Evolutionary conservation across 2,797 vertebrate species (phyloP), one percentile per base, ranked within the genome.

Genomic region (Hyperoplus lanceolatus): DNA sequence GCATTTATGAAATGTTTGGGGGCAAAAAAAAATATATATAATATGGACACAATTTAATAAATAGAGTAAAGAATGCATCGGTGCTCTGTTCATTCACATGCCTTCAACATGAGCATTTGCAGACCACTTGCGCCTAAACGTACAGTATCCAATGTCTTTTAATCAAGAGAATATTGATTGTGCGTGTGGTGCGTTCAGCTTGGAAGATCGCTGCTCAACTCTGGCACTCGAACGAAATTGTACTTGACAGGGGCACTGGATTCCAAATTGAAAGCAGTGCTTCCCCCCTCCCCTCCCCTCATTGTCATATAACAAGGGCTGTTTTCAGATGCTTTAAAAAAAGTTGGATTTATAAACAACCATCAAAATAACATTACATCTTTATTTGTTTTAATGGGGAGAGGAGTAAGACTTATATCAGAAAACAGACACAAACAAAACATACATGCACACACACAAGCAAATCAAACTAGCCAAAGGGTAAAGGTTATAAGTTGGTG

Each of bases 111-210:
- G 16, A 49, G 78, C 68, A 54, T 69, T 69, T 45, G 7, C 2
- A 49, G 18, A 41, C n/a, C 58, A 45, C 21, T 53, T 50, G 16
- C 68, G 58, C 16, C 63, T 29, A 75, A 60, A 73, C 42, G 38
- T 55, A 48, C 16, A 62, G 16, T 50, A 39, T 29, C 42, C 60
- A 70, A 61, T n/a, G 39, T 59, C 43, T 62, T 18, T 75, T 74
- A 55, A 60, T 85, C 36, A 69, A 58, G 18, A 75, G 8, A 60
- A 42, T 77, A 82, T 77, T 70, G 77, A 80, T 72, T 50, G 18
- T 62, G 38, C 6, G 18, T 16, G 9, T 55, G 55, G 43, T 54
- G 68, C 61, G 53, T 46, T 70, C 16, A 55, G 55, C 42, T 69
- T 51, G 7, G 5, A 62, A n/a, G 48, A 80, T 60, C 39, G 6